phyloP scores from a whole-genome alignment of 2,113 vertebrate species.

The Ursus arctos region DNA sequence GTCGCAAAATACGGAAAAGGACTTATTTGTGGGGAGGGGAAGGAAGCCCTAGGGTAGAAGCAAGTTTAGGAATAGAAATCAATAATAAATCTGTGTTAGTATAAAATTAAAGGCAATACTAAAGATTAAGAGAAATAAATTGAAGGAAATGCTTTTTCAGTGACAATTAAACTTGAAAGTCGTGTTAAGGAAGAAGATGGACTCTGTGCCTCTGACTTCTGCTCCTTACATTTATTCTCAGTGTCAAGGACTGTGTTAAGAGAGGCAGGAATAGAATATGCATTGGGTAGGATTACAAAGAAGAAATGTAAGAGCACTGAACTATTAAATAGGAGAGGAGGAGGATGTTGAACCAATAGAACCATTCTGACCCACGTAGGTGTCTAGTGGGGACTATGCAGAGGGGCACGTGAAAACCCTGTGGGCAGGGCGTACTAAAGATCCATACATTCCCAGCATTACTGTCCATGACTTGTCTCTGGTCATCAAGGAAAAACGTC shows the following conservation, averaged over 20 bases:
- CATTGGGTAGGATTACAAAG: not conserved
- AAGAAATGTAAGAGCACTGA: not conserved
- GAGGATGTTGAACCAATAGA: no score
- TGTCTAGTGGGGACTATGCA: no score
- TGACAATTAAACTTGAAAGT: not conserved
- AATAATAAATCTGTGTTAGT: not conserved
- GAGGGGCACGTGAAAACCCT: accelerated
- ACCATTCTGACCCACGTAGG: not conserved
- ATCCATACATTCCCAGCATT: not conserved
- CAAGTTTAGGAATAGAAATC: not conserved
- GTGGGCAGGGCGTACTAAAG: accelerated
- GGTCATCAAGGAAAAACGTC: not conserved
- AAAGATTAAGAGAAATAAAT: not conserved
- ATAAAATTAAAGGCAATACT: not conserved
- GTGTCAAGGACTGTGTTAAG: not conserved
- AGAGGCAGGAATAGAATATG: not conserved
- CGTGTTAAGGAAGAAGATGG: not conserved
- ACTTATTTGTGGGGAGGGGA: not conserved
- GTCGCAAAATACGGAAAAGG: not conserved
- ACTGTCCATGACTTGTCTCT: not conserved
- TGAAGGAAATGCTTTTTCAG: not conserved
- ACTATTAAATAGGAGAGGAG: no score
- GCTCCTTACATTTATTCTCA: not conserved
- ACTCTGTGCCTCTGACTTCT: no score
- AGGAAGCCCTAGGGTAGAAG: not conserved